A percentile compares a stretch with the other conserved stretches of the same genome.
Conservation (phyloP, 2,113 vertebrate species). For the Malurus cyaneus region DNA sequence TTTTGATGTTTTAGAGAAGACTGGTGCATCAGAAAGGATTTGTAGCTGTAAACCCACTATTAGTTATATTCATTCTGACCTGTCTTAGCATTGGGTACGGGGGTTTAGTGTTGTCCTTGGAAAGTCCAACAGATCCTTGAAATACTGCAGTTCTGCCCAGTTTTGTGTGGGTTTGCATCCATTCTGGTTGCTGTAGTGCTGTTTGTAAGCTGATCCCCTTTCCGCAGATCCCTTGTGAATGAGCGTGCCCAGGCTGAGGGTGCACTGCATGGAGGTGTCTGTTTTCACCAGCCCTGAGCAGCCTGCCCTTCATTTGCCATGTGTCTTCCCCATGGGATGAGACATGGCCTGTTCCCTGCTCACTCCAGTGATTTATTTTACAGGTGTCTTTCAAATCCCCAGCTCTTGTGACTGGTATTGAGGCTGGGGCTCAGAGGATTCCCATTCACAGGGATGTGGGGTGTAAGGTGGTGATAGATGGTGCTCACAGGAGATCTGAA, state of each 20-base stretch:
- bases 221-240: neutral
- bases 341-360: accelerated
- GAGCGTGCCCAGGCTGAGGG: neutral
- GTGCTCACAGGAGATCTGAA: neutral
- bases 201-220: neutral
- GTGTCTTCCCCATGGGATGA: accelerated
- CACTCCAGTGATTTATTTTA: neutral
- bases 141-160: neutral
- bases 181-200: neutral
- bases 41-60: neutral
- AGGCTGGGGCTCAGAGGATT: neutral
- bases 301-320: neutral
- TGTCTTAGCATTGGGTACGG: neutral
- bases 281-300: neutral
- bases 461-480: neutral
- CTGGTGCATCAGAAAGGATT: neutral
- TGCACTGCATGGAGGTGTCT: accelerated
- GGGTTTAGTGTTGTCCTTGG: neutral
- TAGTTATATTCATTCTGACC: neutral
- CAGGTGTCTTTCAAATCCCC: neutral
- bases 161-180: neutral
- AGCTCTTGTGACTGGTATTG: neutral
- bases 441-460: accelerated
- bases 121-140: neutral
- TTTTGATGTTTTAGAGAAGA: neutral